phyloP scores from a whole-genome alignment of 2,113 vertebrate species.

The Hydrochoerus hydrochaeris region DNA sequence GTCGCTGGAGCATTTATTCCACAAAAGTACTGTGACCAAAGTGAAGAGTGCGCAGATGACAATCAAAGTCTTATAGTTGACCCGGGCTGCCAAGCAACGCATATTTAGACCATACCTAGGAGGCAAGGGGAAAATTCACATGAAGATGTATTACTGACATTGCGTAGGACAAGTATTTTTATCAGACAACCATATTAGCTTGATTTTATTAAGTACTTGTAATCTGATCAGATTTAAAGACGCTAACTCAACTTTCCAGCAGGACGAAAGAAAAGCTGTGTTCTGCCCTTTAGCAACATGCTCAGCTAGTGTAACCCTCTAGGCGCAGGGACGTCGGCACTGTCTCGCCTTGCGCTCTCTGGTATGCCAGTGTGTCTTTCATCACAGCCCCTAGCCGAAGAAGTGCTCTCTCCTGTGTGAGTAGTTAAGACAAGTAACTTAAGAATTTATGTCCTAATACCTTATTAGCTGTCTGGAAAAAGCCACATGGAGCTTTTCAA shows the following conservation, averaged over 20 bases:
- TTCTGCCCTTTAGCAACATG: background rate
- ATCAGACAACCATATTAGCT: background rate
- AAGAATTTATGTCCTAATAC: background rate
- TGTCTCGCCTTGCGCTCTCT: background rate
- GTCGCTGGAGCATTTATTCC: conserved; percentile 95
- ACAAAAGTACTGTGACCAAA: conserved; percentile 94
- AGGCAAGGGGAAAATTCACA: conserved; percentile 48
- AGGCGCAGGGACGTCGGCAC: background rate
- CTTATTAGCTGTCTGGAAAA: conserved; percentile 3
- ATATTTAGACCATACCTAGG: conserved; percentile 94
- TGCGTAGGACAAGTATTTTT: conserved; percentile 5
- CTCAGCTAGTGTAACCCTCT: background rate
- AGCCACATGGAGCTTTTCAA: background rate
- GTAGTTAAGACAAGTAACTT: conserved; percentile 24
- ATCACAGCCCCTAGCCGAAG: background rate
- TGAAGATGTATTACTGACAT: background rate
- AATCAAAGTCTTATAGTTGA: conserved; percentile 98
- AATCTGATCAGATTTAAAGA: conserved; percentile 19
- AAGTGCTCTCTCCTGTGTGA: background rate
- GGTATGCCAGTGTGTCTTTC: background rate
- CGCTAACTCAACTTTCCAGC: background rate
- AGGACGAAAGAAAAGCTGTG: background rate
- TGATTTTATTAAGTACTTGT: conserved; percentile 25
- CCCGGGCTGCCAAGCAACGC: conserved; percentile 98
- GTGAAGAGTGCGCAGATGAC: conserved; percentile 95